A percentile compares a stretch with the other conserved stretches of the same genome.
Evolutionary conservation across 1,140 invertebrate genomes (phyloP).

Genomic region (Drosophila parvula): DNA sequence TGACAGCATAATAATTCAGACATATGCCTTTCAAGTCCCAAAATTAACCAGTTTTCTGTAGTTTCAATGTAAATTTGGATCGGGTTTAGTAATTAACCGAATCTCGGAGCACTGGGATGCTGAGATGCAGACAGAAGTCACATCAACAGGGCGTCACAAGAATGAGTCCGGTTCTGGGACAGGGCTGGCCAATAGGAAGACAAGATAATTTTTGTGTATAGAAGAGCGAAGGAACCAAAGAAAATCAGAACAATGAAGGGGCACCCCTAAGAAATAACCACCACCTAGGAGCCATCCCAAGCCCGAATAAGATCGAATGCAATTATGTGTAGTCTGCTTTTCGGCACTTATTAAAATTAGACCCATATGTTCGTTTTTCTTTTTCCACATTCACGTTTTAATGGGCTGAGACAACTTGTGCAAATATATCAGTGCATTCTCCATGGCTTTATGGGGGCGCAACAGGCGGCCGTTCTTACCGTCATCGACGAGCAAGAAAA

Average conservation of each 20-base stretch:
- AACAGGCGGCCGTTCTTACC: constrained; percentile 58
- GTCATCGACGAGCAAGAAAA: constrained; percentile 28
- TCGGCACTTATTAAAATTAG: background rate
- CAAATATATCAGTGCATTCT: constrained; percentile 34
- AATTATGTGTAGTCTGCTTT: constrained; percentile 19
- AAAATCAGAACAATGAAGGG: constrained; percentile 4
- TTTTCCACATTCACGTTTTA: background rate
- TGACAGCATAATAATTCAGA: constrained; percentile 27
- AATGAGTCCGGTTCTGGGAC: constrained; percentile 28
- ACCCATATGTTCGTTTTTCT: background rate
- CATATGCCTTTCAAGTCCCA: background rate
- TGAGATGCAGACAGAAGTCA: constrained; percentile 71
- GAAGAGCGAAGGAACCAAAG: constrained; percentile 4
- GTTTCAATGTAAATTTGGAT: constrained; percentile 6
- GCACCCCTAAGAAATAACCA: constrained; percentile 33
- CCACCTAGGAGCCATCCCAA: constrained; percentile 28
- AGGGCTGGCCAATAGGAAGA: constrained; percentile 38
- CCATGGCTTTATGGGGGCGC: constrained; percentile 26
- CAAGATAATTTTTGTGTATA: constrained; percentile 21
- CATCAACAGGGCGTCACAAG: constrained; percentile 6
- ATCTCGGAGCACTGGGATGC: constrained; percentile 42
- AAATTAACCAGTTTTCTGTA: constrained; percentile 54
- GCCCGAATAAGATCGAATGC: background rate
- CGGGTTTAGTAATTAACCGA: constrained; percentile 62
- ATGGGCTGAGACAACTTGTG: constrained; percentile 29